Evolutionary conservation across 2,797 vertebrate species (phyloP).

Genomic region (Muscicapa striata): DNA sequence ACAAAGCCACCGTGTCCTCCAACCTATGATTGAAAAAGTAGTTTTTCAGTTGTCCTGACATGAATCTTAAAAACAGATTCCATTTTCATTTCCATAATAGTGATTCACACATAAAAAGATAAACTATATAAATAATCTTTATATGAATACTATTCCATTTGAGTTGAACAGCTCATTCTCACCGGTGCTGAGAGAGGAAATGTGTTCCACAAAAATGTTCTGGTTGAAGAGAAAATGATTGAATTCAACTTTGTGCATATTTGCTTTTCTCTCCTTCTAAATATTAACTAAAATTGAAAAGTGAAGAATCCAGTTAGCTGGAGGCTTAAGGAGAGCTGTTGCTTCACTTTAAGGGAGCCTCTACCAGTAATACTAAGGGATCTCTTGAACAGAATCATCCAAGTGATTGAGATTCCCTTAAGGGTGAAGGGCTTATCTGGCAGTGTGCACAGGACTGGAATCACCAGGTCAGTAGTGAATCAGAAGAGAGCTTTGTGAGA

Average conservation of each 20-base stretch:
- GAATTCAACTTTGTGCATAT: not conserved
- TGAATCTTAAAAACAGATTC: not conserved
- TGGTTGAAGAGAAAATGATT: not conserved
- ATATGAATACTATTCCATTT: not conserved
- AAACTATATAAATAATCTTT: not conserved
- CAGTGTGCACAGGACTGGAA: not conserved
- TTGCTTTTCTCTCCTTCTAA: constrained; percentile 1
- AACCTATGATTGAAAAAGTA: not conserved
- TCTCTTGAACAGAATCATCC: not conserved
- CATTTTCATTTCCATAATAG: not conserved
- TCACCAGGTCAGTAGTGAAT: not conserved
- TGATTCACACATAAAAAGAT: not conserved
- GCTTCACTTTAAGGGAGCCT: not conserved
- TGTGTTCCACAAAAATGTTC: not conserved
- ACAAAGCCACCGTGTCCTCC: not conserved
- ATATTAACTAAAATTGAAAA: not conserved
- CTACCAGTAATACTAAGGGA: not conserved
- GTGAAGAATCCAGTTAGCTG: not conserved
- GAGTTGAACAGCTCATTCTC: not conserved
- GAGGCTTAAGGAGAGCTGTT: not conserved
- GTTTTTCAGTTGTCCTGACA: not conserved
- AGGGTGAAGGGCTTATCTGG: not conserved
- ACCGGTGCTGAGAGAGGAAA: not conserved
- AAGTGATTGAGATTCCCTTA: not conserved
- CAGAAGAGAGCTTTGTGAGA: not conserved